Conservation (phyloP, 64 coral and sea anemone genomes). For the Stichodactyla mertensii region DNA sequence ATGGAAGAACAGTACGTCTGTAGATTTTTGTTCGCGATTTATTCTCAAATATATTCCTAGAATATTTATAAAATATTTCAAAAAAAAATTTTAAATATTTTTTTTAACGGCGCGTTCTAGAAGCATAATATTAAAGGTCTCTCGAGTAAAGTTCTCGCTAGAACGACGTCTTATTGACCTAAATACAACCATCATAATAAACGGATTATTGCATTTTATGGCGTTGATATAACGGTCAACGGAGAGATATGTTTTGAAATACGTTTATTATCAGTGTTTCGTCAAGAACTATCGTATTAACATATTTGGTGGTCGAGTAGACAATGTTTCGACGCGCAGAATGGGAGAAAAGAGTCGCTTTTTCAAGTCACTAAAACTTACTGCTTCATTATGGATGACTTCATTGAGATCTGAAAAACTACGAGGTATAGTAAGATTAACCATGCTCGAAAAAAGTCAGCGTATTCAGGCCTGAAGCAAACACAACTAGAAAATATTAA, state of each 20-base stretch:
- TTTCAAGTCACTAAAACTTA: not conserved
- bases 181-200: not conserved
- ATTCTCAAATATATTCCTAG: not conserved
- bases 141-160: not conserved
- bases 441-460: not conserved
- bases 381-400: not conserved
- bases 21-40: not conserved
- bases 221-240: constrained; percentile 3
- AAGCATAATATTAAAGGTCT: not conserved
- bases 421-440: not conserved
- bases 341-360: not conserved
- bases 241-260: not conserved
- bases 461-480: not conserved
- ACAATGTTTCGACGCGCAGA: not conserved
- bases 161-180: not conserved
- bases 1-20: not conserved
- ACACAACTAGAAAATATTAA: not conserved
- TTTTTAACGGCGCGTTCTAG: not conserved
- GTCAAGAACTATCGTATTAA: not conserved
- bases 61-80: not conserved
- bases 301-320: not conserved
- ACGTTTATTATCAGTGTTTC: not conserved
- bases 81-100: not conserved
- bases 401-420: not conserved
- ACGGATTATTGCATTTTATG: not conserved